Conservation (phyloP, 2,888 invertebrate genomes). For the Hipparchia semele region DNA sequence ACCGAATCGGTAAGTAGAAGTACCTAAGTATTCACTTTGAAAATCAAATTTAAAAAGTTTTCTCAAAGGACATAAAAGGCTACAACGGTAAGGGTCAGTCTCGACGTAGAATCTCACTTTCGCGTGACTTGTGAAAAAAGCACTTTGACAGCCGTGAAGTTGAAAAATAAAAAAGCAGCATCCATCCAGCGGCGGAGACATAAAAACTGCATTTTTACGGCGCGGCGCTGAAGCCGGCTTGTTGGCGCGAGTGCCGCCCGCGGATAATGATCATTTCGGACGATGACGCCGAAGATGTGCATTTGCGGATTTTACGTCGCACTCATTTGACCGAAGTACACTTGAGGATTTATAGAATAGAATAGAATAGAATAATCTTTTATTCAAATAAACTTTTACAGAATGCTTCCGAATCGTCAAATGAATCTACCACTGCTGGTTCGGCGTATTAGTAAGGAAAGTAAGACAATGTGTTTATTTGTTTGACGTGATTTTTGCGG, state of each 20-base stretch:
- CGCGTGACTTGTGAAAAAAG: conserved; percentile 56
- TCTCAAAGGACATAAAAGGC: not conserved
- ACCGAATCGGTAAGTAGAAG: too few species aligned
- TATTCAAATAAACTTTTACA: too few species aligned
- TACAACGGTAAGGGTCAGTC: conserved; percentile 33
- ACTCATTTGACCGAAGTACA: not conserved
- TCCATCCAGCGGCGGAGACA: conserved; percentile 51
- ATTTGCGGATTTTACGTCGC: not conserved
- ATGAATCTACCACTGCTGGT: too few species aligned
- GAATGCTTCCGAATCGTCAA: too few species aligned
- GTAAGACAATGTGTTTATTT: too few species aligned
- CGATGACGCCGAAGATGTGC: conserved; percentile 19
- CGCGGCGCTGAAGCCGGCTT: conserved; percentile 54
- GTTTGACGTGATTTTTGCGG: not conserved
- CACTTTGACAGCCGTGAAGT: conserved; percentile 59
- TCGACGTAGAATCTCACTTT: conserved; percentile 58
- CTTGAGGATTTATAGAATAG: too few species aligned
- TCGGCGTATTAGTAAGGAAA: too few species aligned
- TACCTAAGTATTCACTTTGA: too few species aligned
- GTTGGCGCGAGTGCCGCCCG: conserved; percentile 49
- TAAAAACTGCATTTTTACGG: conserved; percentile 68
- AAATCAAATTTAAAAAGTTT: not conserved
- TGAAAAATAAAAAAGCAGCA: conserved; percentile 59
- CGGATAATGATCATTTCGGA: conserved; percentile 31
- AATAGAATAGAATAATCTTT: too few species aligned